phyloP scores from a whole-genome alignment of 2,888 invertebrate species.

The Harpalus rufipes region DNA sequence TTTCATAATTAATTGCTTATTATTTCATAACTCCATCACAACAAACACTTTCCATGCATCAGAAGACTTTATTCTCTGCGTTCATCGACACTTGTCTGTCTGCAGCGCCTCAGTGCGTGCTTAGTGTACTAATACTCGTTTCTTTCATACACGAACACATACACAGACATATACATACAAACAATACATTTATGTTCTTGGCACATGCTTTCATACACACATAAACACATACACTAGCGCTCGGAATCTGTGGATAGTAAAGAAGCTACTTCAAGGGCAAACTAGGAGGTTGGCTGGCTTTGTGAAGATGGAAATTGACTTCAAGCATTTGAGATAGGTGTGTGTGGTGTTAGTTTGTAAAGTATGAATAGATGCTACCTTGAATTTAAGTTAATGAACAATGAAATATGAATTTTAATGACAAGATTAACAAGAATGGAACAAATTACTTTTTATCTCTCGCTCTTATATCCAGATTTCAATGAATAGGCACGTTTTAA shows the following conservation, averaged over 20 bases:
- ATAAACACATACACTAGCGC: not conserved
- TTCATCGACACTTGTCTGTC: slow-evolving; percentile 24
- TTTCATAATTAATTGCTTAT: not conserved
- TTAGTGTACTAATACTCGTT: not conserved
- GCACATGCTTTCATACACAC: not conserved
- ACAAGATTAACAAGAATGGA: not conserved
- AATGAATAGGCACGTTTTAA: no score
- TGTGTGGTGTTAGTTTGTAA: not conserved
- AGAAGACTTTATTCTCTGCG: slow-evolving; percentile 1
- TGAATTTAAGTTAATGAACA: not conserved
- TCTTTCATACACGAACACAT: not conserved
- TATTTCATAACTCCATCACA: not conserved
- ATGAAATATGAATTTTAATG: not conserved
- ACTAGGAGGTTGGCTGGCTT: not conserved
- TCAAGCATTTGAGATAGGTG: not conserved
- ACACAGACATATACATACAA: not conserved
- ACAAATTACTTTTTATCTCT: not conserved
- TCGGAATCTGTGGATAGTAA: not conserved
- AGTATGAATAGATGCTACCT: not conserved
- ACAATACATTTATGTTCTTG: not conserved
- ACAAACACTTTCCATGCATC: not conserved
- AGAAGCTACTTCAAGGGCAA: not conserved
- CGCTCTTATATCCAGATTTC: no score
- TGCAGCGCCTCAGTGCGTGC: slow-evolving; percentile 3
- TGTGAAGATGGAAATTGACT: not conserved